phyloP scores from a whole-genome alignment of 2,113 vertebrate species.

The Carlito syrichta region DNA sequence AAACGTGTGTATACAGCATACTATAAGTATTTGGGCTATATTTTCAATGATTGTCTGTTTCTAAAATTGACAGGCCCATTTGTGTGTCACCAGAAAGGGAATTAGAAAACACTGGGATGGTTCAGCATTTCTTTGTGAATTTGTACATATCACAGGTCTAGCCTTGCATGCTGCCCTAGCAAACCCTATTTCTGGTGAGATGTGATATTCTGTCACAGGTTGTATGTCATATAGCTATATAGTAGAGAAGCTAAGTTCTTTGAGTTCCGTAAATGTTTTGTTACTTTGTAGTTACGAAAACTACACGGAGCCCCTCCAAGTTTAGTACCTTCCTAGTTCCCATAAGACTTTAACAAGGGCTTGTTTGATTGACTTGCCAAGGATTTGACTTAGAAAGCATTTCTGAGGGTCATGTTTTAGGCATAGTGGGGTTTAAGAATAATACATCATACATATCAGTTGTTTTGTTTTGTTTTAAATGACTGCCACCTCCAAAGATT shows the following conservation, averaged over 20 bases:
- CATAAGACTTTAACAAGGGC: neutral
- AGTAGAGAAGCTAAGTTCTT: neutral
- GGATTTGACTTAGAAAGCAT: neutral
- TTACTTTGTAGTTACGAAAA: neutral
- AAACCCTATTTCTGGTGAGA: neutral
- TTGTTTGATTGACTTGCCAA: neutral
- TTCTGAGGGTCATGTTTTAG: neutral
- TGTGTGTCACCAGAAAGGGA: neutral
- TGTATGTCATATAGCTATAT: rapidly evolving
- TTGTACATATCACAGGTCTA: neutral
- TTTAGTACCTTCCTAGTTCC: neutral
- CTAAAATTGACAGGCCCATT: neutral
- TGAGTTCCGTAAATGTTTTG: neutral
- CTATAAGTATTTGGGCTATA: neutral
- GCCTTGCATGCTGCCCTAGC: neutral
- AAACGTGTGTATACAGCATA: neutral
- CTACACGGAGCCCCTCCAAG: neutral
- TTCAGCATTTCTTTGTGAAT: neutral
- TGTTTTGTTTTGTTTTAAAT: neutral
- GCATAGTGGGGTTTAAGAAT: neutral
- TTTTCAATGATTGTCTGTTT: neutral
- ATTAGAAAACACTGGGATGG: neutral
- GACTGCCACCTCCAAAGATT: neutral
- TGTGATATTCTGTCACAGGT: neutral
- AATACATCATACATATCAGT: neutral